Evolutionary conservation across 2,888 invertebrate species (phyloP).

Genomic region (Macaria liturata): DNA sequence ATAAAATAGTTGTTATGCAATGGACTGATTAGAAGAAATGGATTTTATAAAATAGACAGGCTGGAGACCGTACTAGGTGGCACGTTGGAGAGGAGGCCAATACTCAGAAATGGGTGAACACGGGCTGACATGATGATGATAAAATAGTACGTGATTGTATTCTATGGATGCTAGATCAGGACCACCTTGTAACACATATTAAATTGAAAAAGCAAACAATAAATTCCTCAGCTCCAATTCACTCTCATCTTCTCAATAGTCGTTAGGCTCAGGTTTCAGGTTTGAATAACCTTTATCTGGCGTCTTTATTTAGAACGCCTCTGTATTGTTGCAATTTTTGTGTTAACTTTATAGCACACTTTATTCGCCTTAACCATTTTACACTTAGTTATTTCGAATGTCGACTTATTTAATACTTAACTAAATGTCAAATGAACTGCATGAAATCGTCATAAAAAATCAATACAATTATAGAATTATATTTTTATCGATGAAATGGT

Average conservation of each 20-base stretch:
- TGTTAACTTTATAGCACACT: constrained; percentile 16
- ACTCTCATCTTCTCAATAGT: constrained; percentile 36
- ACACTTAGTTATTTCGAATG: neutral
- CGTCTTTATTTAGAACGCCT: constrained; percentile 31
- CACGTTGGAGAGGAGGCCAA: no score
- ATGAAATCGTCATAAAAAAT: no score
- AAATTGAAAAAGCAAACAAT: constrained; percentile 14
- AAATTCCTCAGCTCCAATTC: constrained; percentile 22
- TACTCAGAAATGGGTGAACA: no score
- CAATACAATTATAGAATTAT: neutral
- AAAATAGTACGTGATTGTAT: no score
- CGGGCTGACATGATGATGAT: no score
- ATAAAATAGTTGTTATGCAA: no score
- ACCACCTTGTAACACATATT: no score
- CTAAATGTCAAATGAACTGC: no score
- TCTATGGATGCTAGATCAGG: no score
- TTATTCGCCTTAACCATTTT: constrained; percentile 6
- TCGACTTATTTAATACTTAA: neutral
- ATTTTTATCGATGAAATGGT: constrained; percentile 15
- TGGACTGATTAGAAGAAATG: no score
- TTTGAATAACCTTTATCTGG: constrained; percentile 41
- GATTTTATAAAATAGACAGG: no score
- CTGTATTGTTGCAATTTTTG: constrained; percentile 21
- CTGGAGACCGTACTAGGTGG: no score
- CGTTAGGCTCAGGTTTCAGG: constrained; percentile 40